Evolutionary conservation across 2,797 vertebrate genomes (phyloP).

Genomic region (Megalops cyprinoides): DNA sequence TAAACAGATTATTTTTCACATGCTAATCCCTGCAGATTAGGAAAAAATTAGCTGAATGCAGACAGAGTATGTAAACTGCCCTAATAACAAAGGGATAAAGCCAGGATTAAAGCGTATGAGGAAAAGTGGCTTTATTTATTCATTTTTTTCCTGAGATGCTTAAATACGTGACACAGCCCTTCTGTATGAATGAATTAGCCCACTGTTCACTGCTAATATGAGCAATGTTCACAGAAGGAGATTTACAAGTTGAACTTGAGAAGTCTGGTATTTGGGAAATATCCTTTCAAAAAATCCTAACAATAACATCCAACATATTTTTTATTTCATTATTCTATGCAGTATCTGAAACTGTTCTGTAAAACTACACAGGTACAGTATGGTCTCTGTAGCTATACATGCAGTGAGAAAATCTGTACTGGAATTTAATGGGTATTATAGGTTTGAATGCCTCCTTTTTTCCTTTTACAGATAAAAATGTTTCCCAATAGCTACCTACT

Average conservation of each 20-base stretch:
- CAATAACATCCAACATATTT: too few relatives aligned
- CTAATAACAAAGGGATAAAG: constrained; percentile 72
- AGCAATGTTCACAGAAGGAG: constrained; percentile 58
- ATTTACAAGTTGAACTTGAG: constrained; percentile 69
- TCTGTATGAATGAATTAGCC: constrained; percentile 67
- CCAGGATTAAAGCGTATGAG: constrained; percentile 65
- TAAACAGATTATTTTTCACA: constrained; percentile 33
- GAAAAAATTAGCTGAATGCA: constrained; percentile 58
- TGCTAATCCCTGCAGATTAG: constrained; percentile 59
- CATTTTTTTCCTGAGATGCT: constrained; percentile 45
- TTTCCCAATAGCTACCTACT: background rate
- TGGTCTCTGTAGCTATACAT: background rate
- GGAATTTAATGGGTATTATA: too few relatives aligned
- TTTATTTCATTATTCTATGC: constrained; percentile 41
- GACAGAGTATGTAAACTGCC: constrained; percentile 64
- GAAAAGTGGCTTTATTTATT: constrained; percentile 67
- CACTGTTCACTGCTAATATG: constrained; percentile 63
- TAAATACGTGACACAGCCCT: constrained; percentile 67
- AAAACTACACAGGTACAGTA: background rate
- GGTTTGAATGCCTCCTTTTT: too few relatives aligned
- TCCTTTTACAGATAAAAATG: too few relatives aligned
- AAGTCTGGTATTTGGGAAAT: constrained; percentile 61
- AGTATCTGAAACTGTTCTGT: constrained; percentile 29
- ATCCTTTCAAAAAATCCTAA: constrained; percentile 58
- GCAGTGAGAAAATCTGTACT: too few relatives aligned